Evolutionary conservation across 1,140 invertebrate genomes (phyloP).

Genomic region (Drosophila grimshawi): DNA sequence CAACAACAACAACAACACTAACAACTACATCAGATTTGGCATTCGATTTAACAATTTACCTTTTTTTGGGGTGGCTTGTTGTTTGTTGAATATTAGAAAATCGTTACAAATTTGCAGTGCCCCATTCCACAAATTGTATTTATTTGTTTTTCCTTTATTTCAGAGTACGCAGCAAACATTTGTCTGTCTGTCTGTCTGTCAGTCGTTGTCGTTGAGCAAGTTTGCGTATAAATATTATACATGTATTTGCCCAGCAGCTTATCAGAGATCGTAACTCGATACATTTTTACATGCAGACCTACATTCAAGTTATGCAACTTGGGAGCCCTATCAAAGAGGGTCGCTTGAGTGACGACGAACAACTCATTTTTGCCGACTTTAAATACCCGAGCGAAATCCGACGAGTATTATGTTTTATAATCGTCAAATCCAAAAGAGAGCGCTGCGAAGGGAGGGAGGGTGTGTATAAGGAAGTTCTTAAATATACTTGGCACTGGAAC

Average conservation of each 20-base stretch:
- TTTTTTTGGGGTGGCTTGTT: slow-evolving; percentile 59
- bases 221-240: slow-evolving; percentile 83
- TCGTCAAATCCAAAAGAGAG: slow-evolving; percentile 33
- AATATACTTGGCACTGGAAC: slow-evolving; percentile 1
- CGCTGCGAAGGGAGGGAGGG: background rate
- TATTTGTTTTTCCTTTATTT: slow-evolving; percentile 67
- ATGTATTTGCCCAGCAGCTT: slow-evolving; percentile 77
- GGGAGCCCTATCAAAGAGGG: slow-evolving; percentile 23
- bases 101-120: slow-evolving; percentile 70
- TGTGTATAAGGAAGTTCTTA: background rate
- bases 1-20: slow-evolving; percentile 58
- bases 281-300: slow-evolving; percentile 57
- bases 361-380: background rate
- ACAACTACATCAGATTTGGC: slow-evolving; percentile 20
- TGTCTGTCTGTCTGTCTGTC: slow-evolving; percentile 59
- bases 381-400: slow-evolving; percentile 22
- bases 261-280: slow-evolving; percentile 79
- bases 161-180: slow-evolving; percentile 52
- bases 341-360: slow-evolving; percentile 38
- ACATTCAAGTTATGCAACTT: slow-evolving; percentile 24
- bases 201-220: slow-evolving; percentile 65
- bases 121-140: slow-evolving; percentile 22
- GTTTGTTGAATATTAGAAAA: slow-evolving; percentile 78
- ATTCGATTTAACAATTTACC: background rate
- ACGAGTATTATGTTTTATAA: slow-evolving; percentile 71